Evolutionary conservation across 2,113 vertebrate genomes (phyloP).

Genomic region (Tichodroma muraria): DNA sequence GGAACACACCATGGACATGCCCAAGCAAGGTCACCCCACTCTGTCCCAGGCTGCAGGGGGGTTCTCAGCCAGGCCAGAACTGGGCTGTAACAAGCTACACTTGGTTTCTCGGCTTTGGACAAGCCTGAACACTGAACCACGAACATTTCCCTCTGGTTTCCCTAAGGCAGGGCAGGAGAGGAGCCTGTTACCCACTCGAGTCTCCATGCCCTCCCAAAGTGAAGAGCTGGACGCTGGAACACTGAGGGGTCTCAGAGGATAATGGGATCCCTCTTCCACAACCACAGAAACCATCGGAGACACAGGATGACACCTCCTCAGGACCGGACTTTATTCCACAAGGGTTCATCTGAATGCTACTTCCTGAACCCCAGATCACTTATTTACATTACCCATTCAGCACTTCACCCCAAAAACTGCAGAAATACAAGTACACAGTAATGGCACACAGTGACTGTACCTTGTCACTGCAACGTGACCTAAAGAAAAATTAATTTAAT

Average conservation of each 20-base stretch:
- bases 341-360: not conserved
- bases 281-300: not conserved
- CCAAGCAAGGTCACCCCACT: not conserved
- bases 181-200: not conserved
- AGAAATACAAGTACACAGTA: not conserved
- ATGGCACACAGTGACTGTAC: accelerated
- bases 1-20: accelerated
- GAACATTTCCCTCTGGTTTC: not conserved
- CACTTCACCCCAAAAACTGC: not conserved
- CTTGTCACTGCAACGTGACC: not conserved
- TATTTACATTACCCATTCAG: not conserved
- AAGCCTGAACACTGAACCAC: not conserved
- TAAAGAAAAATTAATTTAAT: not conserved
- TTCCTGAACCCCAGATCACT: not conserved
- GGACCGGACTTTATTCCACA: not conserved
- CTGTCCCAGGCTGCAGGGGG: not conserved
- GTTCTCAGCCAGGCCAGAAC: not conserved
- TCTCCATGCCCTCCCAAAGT: not conserved
- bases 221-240: accelerated
- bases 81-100: accelerated
- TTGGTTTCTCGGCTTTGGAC: not conserved
- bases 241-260: no score
- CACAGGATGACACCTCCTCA: not conserved
- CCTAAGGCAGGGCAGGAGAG: not conserved
- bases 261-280: not conserved